phyloP scores from a whole-genome alignment of 2,888 invertebrate genomes.

The Meteorus colon region DNA sequence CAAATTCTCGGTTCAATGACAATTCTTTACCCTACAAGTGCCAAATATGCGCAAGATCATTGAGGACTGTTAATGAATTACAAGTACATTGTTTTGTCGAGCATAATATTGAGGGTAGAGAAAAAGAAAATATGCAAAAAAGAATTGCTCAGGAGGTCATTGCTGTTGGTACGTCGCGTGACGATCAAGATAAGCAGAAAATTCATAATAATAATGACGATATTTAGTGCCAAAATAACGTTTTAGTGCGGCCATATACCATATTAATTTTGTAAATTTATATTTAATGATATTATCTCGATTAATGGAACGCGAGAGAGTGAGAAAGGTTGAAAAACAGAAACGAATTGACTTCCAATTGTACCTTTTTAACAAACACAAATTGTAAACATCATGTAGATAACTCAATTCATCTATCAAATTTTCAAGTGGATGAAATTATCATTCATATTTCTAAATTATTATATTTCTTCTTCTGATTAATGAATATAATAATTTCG shows the following conservation, averaged over 20 bases:
- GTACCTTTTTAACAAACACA: background rate
- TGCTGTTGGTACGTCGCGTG: constrained; percentile 57
- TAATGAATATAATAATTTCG: background rate
- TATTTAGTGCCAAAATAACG: constrained; percentile 78
- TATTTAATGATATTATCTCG: background rate
- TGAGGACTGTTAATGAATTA: constrained; percentile 63
- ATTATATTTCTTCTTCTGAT: background rate
- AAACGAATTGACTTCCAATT: background rate
- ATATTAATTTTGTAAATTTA: constrained; percentile 37
- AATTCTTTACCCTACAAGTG: constrained; percentile 61
- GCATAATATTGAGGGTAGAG: constrained; percentile 66
- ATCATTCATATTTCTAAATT: background rate
- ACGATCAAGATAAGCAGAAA: constrained; percentile 76
- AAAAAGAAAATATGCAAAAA: constrained; percentile 72
- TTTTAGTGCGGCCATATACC: constrained; percentile 40
- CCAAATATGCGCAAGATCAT: constrained; percentile 63
- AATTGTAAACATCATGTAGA: background rate
- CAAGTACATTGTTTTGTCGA: constrained; percentile 68
- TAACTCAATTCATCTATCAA: background rate
- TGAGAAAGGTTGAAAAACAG: background rate
- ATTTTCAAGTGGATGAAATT: too few species aligned
- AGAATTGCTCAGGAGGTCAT: constrained; percentile 73
- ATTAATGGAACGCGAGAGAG: too few species aligned
- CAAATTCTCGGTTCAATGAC: constrained; percentile 36
- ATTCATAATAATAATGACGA: constrained; percentile 73